phyloP scores from a whole-genome alignment of 2,888 invertebrate species.

The Ecliptopera silaceata region DNA sequence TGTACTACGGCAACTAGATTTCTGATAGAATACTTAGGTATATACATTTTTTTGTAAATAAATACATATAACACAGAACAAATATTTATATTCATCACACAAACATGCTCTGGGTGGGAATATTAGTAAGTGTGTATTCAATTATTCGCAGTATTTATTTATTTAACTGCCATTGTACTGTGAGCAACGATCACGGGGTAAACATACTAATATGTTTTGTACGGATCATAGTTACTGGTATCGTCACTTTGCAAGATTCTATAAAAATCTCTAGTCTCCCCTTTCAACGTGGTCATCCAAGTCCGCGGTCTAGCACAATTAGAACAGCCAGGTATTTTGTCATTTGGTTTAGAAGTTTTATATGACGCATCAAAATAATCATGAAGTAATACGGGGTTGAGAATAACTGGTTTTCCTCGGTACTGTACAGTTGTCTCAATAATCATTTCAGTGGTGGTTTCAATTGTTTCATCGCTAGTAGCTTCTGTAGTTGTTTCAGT shows the following conservation, averaged over 20 bases:
- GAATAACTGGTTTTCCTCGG: not conserved
- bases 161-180: too few species aligned
- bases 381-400: not conserved
- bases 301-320: constrained; percentile 37
- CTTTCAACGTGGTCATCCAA: constrained; percentile 52
- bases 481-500: constrained; percentile 7
- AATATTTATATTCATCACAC: too few species aligned
- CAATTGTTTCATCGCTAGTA: not conserved
- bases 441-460: constrained; percentile 1
- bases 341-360: not conserved
- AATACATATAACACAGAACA: too few species aligned
- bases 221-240: not conserved
- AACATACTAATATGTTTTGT: not conserved
- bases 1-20: too few species aligned
- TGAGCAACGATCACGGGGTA: too few species aligned
- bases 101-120: too few species aligned
- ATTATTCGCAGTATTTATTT: too few species aligned
- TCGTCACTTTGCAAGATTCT: constrained; percentile 39
- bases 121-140: too few species aligned
- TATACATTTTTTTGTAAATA: too few species aligned
- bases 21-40: too few species aligned
- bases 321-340: not conserved
- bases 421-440: not conserved
- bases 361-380: not conserved
- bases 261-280: constrained; percentile 58